Evolutionary conservation across 2,888 invertebrate genomes (phyloP), one percentile per base, ranked within the genome.

Genomic region (Meteorus colon): DNA sequence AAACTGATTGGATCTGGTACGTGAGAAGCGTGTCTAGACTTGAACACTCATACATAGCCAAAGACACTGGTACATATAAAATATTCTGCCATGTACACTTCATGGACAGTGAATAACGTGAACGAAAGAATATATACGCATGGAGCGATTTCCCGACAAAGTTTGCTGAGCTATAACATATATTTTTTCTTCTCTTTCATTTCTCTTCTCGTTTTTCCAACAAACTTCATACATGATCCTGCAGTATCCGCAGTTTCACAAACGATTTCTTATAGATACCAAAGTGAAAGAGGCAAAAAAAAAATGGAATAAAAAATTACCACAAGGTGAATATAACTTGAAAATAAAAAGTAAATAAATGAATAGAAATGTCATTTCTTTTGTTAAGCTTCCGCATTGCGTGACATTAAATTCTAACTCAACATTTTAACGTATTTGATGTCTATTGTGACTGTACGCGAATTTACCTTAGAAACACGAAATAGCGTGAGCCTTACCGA

Each of bases 1-100:
- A 83, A 82, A 81, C 79, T 81, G 84, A 84, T 84, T 84, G 84
- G 83, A 83, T 82, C 69, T 76, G 78, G 72, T 79, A 80, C 80
- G 84, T 80, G 82, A 82, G 68, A 27, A 62, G 77, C 70, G 70
- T 75, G 77, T 55, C 55, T 55, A 55, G 24, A 55, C 55, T 19
- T 4, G n/a, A 4, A n/a, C 19, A 55, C 55, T n/a, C 55, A 24
- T 19, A 55, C 55, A 65, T 65, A 65, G 37, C 68, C 69, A 55
- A 66, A 72, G 63, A 34, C 29, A 45, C 31, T 37, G 41, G 45
- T 4, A 71, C 62, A 19, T 41, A 34, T 34, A 37, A 31, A 31
- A 31, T 19, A 55, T 31, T 65, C 60, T 60, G 45, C 8, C 19
- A 10, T 31, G 29, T 62, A 16, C 41, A 5, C 48, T 37, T 48